phyloP scores from a whole-genome alignment of 1,140 invertebrate genomes.

The Copidosoma floridanum region DNA sequence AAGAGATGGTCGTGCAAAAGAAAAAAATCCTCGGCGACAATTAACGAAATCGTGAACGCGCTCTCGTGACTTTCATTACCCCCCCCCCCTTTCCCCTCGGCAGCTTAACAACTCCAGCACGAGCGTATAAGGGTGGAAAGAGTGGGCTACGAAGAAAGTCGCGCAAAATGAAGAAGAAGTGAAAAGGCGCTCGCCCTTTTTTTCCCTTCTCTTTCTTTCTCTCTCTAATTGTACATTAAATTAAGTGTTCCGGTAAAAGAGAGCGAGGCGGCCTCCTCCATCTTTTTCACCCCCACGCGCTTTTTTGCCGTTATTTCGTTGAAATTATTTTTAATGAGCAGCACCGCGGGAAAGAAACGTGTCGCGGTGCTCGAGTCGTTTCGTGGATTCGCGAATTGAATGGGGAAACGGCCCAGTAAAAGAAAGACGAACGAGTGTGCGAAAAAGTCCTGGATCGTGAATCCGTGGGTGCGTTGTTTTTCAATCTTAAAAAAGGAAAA shows the following conservation, averaged over 20 bases:
- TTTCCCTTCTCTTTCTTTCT: too few relatives aligned
- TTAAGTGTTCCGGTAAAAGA: slow-evolving; percentile 21
- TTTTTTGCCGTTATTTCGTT: background rate
- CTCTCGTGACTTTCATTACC: slow-evolving; percentile 2
- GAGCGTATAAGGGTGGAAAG: background rate
- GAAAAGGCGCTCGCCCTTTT: too few relatives aligned
- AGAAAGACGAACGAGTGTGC: too few relatives aligned
- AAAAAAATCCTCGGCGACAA: background rate
- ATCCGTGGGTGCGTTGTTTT: background rate
- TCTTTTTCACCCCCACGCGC: background rate
- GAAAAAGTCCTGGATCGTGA: too few relatives aligned
- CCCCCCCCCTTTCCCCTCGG: background rate
- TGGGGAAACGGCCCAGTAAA: too few relatives aligned
- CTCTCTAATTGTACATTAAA: slow-evolving; percentile 30
- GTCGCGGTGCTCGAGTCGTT: background rate
- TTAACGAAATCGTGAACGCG: slow-evolving; percentile 9
- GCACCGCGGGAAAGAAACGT: background rate
- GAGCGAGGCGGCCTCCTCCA: too few relatives aligned
- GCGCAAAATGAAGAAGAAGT: too few relatives aligned
- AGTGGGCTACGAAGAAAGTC: background rate
- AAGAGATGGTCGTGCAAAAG: background rate
- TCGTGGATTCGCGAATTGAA: too few relatives aligned
- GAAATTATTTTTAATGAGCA: slow-evolving; percentile 34
- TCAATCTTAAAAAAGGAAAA: background rate
- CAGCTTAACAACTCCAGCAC: background rate